Conservation (phyloP, 2,113 vertebrate species). For the Apodemus sylvaticus region DNA sequence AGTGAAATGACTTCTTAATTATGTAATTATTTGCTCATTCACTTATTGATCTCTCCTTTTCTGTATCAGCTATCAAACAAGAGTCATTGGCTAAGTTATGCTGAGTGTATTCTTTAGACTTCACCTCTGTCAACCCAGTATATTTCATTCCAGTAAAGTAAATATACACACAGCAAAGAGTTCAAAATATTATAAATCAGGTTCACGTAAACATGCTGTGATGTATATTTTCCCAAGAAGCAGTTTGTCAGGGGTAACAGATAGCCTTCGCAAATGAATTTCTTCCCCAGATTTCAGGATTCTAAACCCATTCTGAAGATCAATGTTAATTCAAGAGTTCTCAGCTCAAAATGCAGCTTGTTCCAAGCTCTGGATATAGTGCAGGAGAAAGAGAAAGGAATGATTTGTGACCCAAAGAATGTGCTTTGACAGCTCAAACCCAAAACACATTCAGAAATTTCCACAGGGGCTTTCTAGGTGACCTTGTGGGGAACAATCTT, state of each 20-base stretch:
- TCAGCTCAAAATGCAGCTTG: conserved; percentile 55
- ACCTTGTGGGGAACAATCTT: conserved; percentile 58
- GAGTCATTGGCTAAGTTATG: conserved; percentile 12
- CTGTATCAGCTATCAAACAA: conserved; percentile 41
- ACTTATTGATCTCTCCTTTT: conserved; percentile 54
- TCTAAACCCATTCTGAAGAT: conserved; percentile 64
- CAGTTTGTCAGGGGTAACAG: conserved; percentile 47
- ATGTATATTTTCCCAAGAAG: conserved; percentile 58
- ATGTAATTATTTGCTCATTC: conserved; percentile 66
- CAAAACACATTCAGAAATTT: conserved; percentile 70
- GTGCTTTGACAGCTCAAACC: conserved; percentile 69
- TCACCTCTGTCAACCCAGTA: conserved; percentile 26
- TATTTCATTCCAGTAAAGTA: conserved; percentile 40
- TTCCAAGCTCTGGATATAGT: conserved; percentile 59
- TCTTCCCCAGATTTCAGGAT: conserved; percentile 60
- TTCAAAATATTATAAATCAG: conserved; percentile 60
- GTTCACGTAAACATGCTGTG: conserved; percentile 48
- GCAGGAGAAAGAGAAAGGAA: conserved; percentile 43
- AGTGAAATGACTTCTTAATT: conserved; percentile 65
- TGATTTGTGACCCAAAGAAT: conserved; percentile 72
- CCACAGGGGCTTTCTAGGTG: conserved; percentile 62
- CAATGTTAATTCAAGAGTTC: conserved; percentile 71
- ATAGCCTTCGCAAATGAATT: conserved; percentile 62
- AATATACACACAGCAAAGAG: conserved; percentile 20
- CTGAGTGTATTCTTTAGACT: conserved; percentile 32